These are phyloP conservation scores for Rhinolophus sinicus DNA, from an alignment of 2,113 vertebrate species.

Conservation along the genomic window DNA sequence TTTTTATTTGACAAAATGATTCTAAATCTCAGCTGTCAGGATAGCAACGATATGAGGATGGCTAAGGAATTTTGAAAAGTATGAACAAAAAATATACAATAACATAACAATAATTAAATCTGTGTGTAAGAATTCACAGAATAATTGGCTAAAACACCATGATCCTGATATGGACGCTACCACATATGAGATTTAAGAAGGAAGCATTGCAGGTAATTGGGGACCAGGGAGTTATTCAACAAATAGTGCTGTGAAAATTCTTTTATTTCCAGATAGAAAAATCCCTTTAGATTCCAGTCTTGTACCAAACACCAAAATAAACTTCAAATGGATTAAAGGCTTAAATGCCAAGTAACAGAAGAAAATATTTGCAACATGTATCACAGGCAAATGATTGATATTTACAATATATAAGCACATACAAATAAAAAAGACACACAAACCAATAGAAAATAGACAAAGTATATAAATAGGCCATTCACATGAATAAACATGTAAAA, in stretches of 20 bases:
- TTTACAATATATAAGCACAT: neutral
- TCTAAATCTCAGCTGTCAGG: neutral
- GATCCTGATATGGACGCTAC: neutral
- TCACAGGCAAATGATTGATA: constrained; percentile 4
- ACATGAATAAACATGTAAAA: constrained; percentile 34
- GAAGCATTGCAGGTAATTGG: neutral
- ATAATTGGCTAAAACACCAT: constrained; percentile 1
- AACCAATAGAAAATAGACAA: constrained; percentile 33
- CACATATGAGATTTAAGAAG: neutral
- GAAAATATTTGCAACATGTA: constrained; percentile 40
- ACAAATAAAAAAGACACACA: constrained; percentile 19
- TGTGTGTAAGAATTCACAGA: neutral
- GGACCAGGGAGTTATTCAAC: constrained; percentile 30
- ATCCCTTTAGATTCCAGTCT: constrained; percentile 51
- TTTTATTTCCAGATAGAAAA: constrained; percentile 48
- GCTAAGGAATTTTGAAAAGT: neutral
- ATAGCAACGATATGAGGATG: neutral
- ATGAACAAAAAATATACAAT: neutral
- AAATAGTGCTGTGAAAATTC: constrained; percentile 26
- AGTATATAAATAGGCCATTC: neutral
- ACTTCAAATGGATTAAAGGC: constrained; percentile 55
- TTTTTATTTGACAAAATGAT: neutral
- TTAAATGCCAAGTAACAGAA: constrained; percentile 23
- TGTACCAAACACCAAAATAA: constrained; percentile 34
- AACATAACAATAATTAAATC: neutral